A percentile compares a stretch with the other conserved stretches of the same genome.
These are phyloP conservation scores for Holacanthus passer DNA, from an alignment of 2,113 vertebrate species.

Conservation along the genomic window DNA sequence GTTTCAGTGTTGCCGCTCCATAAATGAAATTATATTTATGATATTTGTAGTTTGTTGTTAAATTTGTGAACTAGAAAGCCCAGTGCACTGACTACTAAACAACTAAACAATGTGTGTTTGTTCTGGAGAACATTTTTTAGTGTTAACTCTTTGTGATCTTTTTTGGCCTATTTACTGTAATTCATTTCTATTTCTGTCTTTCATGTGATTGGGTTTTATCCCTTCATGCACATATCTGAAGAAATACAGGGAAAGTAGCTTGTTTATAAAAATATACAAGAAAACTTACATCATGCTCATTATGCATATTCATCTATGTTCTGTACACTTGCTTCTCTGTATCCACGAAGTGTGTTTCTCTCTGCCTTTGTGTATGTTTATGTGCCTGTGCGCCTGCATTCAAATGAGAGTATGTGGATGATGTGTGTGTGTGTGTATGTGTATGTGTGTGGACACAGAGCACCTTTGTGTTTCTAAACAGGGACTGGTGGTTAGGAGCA, in stretches of 20 bases:
- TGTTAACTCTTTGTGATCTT: background rate
- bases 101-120: background rate
- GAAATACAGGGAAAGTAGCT: background rate
- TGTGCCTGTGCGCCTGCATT: constrained; percentile 35
- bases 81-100: background rate
- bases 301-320: background rate
- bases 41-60: constrained; percentile 9
- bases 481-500: constrained; percentile 26
- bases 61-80: constrained; percentile 13
- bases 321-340: background rate
- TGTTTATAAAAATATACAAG: background rate
- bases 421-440: background rate
- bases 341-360: constrained; percentile 1
- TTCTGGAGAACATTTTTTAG: background rate
- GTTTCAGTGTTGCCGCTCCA: background rate
- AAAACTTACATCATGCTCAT: background rate
- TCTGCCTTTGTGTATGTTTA: constrained; percentile 41
- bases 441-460: constrained; percentile 51
- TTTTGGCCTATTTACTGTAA: constrained; percentile 4
- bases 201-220: background rate
- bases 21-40: background rate
- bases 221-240: background rate
- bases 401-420: too few species aligned
- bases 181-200: constrained; percentile 4
- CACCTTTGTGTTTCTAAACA: constrained; percentile 66